Evolutionary conservation across 2,888 invertebrate species (phyloP).

Genomic region (Acronicta aceris): DNA sequence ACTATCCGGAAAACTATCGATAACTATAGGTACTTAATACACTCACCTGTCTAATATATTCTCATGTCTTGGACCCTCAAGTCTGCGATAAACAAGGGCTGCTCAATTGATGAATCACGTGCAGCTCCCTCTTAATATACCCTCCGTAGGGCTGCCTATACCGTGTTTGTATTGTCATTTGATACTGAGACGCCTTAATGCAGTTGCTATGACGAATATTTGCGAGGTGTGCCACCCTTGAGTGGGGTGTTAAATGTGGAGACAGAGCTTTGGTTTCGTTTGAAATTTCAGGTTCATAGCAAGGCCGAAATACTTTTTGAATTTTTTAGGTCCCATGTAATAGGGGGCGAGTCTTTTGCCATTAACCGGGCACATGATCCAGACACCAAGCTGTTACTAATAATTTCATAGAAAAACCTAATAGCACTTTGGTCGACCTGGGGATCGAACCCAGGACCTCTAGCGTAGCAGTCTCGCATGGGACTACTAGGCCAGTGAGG

Average conservation of each 20-base stretch:
- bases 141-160: conserved; percentile 38
- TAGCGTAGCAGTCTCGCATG: too few species aligned
- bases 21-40: conserved; percentile 7
- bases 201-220: conserved; percentile 62
- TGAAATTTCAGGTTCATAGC: background rate
- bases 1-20: too few species aligned
- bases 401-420: too few species aligned
- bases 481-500: too few species aligned
- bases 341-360: too few species aligned
- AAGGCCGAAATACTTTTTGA: too few species aligned
- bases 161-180: conserved; percentile 67
- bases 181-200: conserved; percentile 67
- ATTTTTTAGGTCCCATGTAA: too few species aligned
- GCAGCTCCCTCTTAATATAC: conserved; percentile 48
- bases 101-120: conserved; percentile 73
- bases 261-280: conserved; percentile 15
- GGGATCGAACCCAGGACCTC: too few species aligned
- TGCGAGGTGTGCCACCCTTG: conserved; percentile 37
- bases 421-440: too few species aligned
- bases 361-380: too few species aligned
- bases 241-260: conserved; percentile 20
- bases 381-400: too few species aligned
- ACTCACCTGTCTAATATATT: conserved; percentile 37
- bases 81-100: conserved; percentile 61
- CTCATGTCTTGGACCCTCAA: conserved; percentile 53